Base-by-base conservation (phyloP, 2,797 vertebrate species). In the Silurus lanzhouensis region DNA sequence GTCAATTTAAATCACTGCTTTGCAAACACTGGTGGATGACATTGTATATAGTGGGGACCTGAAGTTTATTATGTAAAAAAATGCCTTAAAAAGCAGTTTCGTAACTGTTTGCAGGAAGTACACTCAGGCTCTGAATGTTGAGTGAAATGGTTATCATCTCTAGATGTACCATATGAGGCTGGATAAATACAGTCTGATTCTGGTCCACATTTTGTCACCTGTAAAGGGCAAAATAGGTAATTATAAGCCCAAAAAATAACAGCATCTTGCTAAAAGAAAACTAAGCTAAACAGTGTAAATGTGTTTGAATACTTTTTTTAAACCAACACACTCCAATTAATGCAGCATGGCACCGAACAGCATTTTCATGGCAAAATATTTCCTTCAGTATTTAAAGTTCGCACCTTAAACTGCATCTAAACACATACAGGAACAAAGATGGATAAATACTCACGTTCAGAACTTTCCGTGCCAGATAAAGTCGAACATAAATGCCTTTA, bases 401-500 rank as follows among this genome's bases (percentile, higher is more conserved):
- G 38, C 38, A 38, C 38, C 38, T 38, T 1, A 38, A 38, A 38
- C 38, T 38, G 38, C 3, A 38, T 38, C 38, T 38, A 38, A 38
- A 38, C 38, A 38, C 38, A 38, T 38, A 38, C 38, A 38, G 4
- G 38, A 38, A 38, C 2, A 38, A 38, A 38, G 3, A 38, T 38
- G 38, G 38, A 38, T 38, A 38, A 38, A 38, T 63, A 63, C 61
- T 63, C 8, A 79, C 57, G 25, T 79, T 14, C 76, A 79, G 25
- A 79, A 61, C 14, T 79, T 61, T 22, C 76, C 58, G 17, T 79
- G 76, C 57, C 76, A 79, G 57, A 61, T 60, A 17, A 78, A 78
- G 57, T 78, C 76, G 6, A 78, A 79, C 76, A 79, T 79, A 9
- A 79, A 79, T 79, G 57, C 76, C 61, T 13, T 79, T 2, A 60